These are phyloP conservation scores for Adelphocoris suturalis DNA, from an alignment of 2,888 invertebrate genomes.

Conservation along the genomic window DNA sequence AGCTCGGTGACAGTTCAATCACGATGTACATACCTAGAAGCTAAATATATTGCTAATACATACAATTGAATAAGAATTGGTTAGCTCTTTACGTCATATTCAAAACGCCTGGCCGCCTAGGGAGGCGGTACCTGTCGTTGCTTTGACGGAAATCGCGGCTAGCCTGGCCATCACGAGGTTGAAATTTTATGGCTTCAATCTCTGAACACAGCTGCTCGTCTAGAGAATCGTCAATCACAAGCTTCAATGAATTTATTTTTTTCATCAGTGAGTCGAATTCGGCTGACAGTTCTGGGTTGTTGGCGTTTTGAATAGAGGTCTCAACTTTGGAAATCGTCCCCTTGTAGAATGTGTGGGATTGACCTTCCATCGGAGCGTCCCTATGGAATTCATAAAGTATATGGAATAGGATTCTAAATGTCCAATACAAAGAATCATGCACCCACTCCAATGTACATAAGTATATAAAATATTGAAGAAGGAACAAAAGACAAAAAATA, in stretches of 20 bases:
- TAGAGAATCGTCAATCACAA: not conserved
- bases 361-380: slow-evolving; percentile 79
- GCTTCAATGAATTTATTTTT: slow-evolving; percentile 20
- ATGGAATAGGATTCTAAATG: no score
- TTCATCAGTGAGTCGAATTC: slow-evolving; percentile 82
- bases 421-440: no score
- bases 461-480: no score
- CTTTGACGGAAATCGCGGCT: not conserved
- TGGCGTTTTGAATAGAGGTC: slow-evolving; percentile 79
- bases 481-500: no score
- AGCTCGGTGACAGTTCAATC: no score
- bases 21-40: not conserved
- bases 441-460: no score
- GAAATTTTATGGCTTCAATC: slow-evolving; percentile 1
- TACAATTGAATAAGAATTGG: not conserved
- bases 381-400: slow-evolving; percentile 81
- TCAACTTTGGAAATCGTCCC: slow-evolving; percentile 78
- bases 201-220: slow-evolving; percentile 50
- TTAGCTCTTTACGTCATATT: slow-evolving; percentile 34
- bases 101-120: slow-evolving; percentile 44
- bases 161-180: not conserved
- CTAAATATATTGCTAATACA: not conserved
- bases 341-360: slow-evolving; percentile 44
- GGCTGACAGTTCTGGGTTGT: slow-evolving; percentile 80
- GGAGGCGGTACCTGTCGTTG: not conserved